Evolutionary conservation across 30 jellyfish, hydroid and myxozoan genomes (phyloP).

Genomic region (Morbakka virulenta): DNA sequence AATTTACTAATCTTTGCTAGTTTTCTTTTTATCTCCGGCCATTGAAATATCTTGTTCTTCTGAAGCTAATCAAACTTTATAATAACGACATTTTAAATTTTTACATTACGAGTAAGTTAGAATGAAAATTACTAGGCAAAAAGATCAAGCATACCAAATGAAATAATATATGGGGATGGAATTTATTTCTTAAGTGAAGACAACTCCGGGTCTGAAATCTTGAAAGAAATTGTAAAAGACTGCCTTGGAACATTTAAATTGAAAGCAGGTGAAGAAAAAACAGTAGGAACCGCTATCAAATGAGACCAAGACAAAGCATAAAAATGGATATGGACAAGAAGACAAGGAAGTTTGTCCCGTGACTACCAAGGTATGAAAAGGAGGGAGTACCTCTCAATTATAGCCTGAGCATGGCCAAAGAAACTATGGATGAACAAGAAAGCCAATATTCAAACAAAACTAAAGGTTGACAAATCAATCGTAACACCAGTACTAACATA

Average conservation of each 20-base stretch:
- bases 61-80: too few relatives aligned
- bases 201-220: slow-evolving; percentile 26
- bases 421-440: slow-evolving; percentile 7
- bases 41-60: too few relatives aligned
- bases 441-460: too few relatives aligned
- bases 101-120: slow-evolving; percentile 29
- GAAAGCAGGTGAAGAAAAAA: slow-evolving; percentile 6
- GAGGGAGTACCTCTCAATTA: slow-evolving; percentile 34
- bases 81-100: too few relatives aligned
- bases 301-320: slow-evolving; percentile 18
- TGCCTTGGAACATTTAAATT: slow-evolving; percentile 1
- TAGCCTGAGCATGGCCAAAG: slow-evolving; percentile 29
- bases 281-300: slow-evolving; percentile 12
- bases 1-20: too few relatives aligned
- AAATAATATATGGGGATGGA: slow-evolving; percentile 15
- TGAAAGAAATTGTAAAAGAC: slow-evolving; percentile 35
- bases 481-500: slow-evolving; percentile 18
- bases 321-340: slow-evolving; percentile 21
- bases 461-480: background rate
- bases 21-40: too few relatives aligned
- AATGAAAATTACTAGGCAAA: background rate
- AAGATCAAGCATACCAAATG: slow-evolving; percentile 22
- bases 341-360: slow-evolving; percentile 26
- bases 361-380: slow-evolving; percentile 37
- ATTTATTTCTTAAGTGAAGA: slow-evolving; percentile 30